Conservation (phyloP, 2,797 vertebrate genomes). For the Acanthurus tractus region DNA sequence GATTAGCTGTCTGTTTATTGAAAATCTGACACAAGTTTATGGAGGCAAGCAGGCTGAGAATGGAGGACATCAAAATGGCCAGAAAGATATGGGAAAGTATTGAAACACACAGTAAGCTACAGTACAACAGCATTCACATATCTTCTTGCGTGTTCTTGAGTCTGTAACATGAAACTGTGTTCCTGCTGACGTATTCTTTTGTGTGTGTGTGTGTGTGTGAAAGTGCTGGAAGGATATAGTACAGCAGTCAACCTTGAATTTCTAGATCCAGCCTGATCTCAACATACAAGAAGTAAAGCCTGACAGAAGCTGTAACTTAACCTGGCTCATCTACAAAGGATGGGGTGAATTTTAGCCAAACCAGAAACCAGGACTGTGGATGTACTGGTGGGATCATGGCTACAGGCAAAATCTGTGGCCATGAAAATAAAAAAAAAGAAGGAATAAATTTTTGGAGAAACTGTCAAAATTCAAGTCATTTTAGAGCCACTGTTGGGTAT, state of each 20-base stretch:
- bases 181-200: background rate
- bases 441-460: background rate
- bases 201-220: background rate
- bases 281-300: conserved; percentile 26
- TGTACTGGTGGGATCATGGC: background rate
- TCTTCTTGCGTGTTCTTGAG: conserved; percentile 1
- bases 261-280: conserved; percentile 20
- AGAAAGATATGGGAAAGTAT: conserved; percentile 1
- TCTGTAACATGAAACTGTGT: conserved; percentile 6
- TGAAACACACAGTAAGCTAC: background rate
- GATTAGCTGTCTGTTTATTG: conserved; percentile 36
- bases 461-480: too few relatives aligned
- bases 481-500: background rate
- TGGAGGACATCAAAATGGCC: background rate
- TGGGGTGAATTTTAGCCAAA: background rate
- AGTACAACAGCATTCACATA: background rate
- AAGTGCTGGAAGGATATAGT: conserved; percentile 5
- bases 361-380: background rate
- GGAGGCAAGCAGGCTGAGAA: conserved; percentile 13
- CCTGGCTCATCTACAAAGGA: conserved; percentile 3
- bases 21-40: conserved; percentile 18
- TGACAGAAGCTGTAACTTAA: conserved; percentile 23
- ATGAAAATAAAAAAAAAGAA: background rate
- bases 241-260: conserved; percentile 13
- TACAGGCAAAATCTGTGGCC: background rate